Base-by-base conservation (phyloP, 2,113 vertebrate species). In the Nematolebias whitei region DNA sequence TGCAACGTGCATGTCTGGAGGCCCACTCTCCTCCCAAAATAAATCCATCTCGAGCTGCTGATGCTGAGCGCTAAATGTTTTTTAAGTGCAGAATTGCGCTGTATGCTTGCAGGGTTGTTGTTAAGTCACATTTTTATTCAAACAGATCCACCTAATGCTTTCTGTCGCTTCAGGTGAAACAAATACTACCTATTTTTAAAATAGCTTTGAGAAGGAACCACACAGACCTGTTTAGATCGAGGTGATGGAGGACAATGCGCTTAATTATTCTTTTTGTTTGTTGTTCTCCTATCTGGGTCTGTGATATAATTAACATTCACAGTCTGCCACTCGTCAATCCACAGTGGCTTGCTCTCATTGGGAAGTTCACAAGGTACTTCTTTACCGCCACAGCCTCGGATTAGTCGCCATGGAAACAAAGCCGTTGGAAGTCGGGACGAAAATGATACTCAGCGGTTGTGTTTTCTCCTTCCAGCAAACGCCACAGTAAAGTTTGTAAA, bases 341-440 rank as follows among this genome's bases (percentile, higher is more conserved):
- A 76, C 81, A 74, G 83, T 47, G 83, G 74, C 78, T 82, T 68
- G 68, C 80, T 86, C 68, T 85, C 78, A 82, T 74, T 71, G 81
- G 80, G 68, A 85, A 87, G 83, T 90, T 88, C 85, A 87, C 77
- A 85, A 81, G 84, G 75, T 87, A 76, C 58, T 72, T 67, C 72
- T 82, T 85, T 78, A 71, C 60, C 49, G 50, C 57, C 50, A 66
- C 55, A 61, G 78, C 58, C 75, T 74, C 14, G 51, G 84, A 87
- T 87, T 84, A 79, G 87, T 90, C 83, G 55, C 85, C 82, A 85
- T 88, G 80, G 86, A 86, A 78, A 89, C 88, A 84, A 87, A 87
- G 70, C 71, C 76, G 68, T 74, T 24, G 35, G 67, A 76, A 82
- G 61, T 80, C 65, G 39, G 69, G 50, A 62, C 70, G 64, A 80